Percentiles rank a stretch among this genome's conserved stretches.
These are phyloP conservation scores for Monopis laevigella DNA, from an alignment of 2,888 invertebrate genomes.

Conservation along the genomic window DNA sequence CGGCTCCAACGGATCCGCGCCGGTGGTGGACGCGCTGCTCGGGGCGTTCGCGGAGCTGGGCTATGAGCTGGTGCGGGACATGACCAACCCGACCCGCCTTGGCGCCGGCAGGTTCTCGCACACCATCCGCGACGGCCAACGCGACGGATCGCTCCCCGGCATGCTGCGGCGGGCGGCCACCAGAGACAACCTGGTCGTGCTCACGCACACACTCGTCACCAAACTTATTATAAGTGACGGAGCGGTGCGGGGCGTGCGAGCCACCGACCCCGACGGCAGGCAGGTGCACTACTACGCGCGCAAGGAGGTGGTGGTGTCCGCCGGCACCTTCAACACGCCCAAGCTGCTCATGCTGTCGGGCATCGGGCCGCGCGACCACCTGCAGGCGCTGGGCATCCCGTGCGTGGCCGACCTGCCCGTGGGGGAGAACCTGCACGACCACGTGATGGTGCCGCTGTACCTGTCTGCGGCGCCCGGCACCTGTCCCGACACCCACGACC, in stretches of 20 bases:
- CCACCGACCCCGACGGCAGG: slow-evolving; percentile 30
- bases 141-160: slow-evolving; percentile 65
- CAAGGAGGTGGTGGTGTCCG: slow-evolving; percentile 47
- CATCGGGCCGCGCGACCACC: slow-evolving; percentile 38
- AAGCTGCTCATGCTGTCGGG: slow-evolving; percentile 46
- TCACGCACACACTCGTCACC: slow-evolving; percentile 38
- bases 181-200: slow-evolving; percentile 39
- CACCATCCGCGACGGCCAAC: slow-evolving; percentile 44
- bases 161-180: slow-evolving; percentile 40
- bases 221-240: slow-evolving; percentile 30
- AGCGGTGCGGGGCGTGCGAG: slow-evolving; percentile 36
- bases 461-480: slow-evolving; percentile 42
- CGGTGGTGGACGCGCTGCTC: slow-evolving; percentile 28
- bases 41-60: slow-evolving; percentile 41
- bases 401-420: slow-evolving; percentile 39
- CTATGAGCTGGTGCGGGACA: slow-evolving; percentile 38
- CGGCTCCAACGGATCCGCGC: slow-evolving; percentile 33
- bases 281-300: slow-evolving; percentile 30
- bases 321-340: slow-evolving; percentile 47
- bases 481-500: slow-evolving; percentile 19
- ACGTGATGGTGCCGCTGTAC: slow-evolving; percentile 50
- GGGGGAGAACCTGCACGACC: slow-evolving; percentile 55
- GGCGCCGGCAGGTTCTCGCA: slow-evolving; percentile 49
- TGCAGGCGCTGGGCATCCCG: slow-evolving; percentile 34
- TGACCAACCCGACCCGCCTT: slow-evolving; percentile 39